A percentile compares a stretch with the other conserved stretches of the same genome.
Conservation (phyloP, 2,113 vertebrate species). For the Piprites chloris region DNA sequence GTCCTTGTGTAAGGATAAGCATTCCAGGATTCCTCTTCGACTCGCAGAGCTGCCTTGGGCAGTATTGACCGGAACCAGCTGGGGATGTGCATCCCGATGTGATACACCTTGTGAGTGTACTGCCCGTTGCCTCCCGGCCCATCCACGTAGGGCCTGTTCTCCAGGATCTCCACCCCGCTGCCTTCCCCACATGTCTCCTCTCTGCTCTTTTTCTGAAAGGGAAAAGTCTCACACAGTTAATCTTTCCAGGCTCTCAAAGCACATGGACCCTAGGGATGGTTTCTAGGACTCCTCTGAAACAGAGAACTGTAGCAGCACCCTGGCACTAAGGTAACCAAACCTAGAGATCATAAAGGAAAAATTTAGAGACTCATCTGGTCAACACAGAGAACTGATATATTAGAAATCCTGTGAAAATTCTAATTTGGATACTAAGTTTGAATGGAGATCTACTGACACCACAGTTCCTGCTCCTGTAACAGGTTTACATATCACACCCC, state of each 20-base stretch:
- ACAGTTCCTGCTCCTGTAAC: not conserved
- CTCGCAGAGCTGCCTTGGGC: slow-evolving; percentile 92
- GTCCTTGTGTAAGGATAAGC: slow-evolving; percentile 96
- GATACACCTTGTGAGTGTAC: slow-evolving; percentile 96
- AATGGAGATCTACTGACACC: not conserved
- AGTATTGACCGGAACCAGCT: slow-evolving; percentile 96
- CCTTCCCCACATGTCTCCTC: slow-evolving; percentile 93
- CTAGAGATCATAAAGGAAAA: not conserved
- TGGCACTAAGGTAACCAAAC: not conserved
- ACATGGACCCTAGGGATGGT: fast-evolving
- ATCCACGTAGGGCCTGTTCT: slow-evolving; percentile 92
- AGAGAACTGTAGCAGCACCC: not conserved
- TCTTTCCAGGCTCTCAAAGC: not conserved
- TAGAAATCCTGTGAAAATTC: not conserved
- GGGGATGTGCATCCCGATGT: slow-evolving; percentile 97
- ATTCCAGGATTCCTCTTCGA: slow-evolving; percentile 96
- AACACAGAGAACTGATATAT: not conserved
- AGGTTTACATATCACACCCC: fast-evolving
- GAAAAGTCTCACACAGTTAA: not conserved
- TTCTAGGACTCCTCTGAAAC: not conserved
- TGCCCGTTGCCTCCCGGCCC: slow-evolving; percentile 90
- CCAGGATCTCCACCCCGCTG: slow-evolving; percentile 93
- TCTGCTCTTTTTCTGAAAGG: slow-evolving; percentile 90
- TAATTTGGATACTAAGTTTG: not conserved
- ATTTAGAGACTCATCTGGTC: not conserved